These are phyloP conservation scores for Champsocephalus esox DNA, from an alignment of 2,797 vertebrate species.

Conservation along the genomic window DNA sequence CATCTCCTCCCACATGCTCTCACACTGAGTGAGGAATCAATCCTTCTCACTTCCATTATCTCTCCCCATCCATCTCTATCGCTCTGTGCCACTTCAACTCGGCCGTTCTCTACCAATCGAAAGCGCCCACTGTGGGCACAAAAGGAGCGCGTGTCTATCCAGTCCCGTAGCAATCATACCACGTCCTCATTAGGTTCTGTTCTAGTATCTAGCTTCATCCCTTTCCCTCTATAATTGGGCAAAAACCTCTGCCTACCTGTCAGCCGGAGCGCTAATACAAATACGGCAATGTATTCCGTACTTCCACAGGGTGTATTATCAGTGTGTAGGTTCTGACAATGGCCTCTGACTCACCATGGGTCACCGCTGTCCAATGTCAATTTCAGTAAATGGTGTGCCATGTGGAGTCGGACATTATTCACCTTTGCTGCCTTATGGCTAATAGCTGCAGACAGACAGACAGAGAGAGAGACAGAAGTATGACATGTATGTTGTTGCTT, in stretches of 20 bases:
- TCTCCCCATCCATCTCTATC: slow-evolving; percentile 65
- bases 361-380: slow-evolving; percentile 29
- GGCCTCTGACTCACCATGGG: slow-evolving; percentile 19
- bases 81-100: slow-evolving; percentile 69
- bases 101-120: slow-evolving; percentile 66
- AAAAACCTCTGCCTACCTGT: slow-evolving; percentile 58
- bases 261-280: slow-evolving; percentile 49
- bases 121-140: slow-evolving; percentile 60
- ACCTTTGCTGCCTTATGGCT: slow-evolving; percentile 20
- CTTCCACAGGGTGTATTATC: slow-evolving; percentile 38
- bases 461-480: slow-evolving; percentile 7
- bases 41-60: slow-evolving; percentile 80
- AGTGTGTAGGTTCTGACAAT: slow-evolving; percentile 42
- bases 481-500: background rate
- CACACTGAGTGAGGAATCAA: slow-evolving; percentile 78
- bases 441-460: slow-evolving; percentile 2
- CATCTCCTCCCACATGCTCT: slow-evolving; percentile 80
- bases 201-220: slow-evolving; percentile 59
- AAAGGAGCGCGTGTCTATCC: slow-evolving; percentile 50
- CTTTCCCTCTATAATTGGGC: slow-evolving; percentile 62
- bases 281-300: slow-evolving; percentile 46
- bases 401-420: slow-evolving; percentile 34
- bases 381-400: slow-evolving; percentile 38
- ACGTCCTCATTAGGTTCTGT: slow-evolving; percentile 68
- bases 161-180: slow-evolving; percentile 61